phyloP scores from a whole-genome alignment of 2,113 vertebrate species.

The Syngnathus scovelli region DNA sequence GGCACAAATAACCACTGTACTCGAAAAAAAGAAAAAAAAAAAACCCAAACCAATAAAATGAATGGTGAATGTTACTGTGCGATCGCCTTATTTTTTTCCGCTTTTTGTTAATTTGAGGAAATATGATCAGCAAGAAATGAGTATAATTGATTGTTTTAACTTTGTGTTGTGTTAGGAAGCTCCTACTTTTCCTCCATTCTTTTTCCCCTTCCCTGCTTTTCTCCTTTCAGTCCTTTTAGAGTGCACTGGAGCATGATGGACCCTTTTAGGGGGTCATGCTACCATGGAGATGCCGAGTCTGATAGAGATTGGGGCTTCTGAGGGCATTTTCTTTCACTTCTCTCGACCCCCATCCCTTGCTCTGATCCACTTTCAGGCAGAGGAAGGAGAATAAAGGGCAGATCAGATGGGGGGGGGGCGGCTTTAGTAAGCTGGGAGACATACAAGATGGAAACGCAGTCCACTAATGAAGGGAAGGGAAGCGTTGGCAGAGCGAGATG shows the following conservation, averaged over 20 bases:
- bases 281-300: conserved; percentile 59
- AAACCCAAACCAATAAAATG: conserved; percentile 75
- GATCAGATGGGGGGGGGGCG: conserved; percentile 21
- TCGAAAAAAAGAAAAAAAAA: conserved; percentile 72
- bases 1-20: conserved; percentile 79
- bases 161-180: conserved; percentile 22
- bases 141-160: conserved; percentile 37
- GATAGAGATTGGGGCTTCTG: conserved; percentile 56
- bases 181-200: conserved; percentile 28
- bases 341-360: conserved; percentile 5
- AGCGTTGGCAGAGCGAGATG: conserved; percentile 52
- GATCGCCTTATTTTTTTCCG: conserved; percentile 4
- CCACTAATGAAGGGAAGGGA: conserved; percentile 50
- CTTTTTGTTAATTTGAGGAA: background rate
- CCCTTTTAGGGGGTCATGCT: conserved; percentile 59
- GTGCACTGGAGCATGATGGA: conserved; percentile 59
- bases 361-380: conserved; percentile 39
- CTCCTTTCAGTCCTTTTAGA: conserved; percentile 50
- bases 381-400: conserved; percentile 45
- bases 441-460: conserved; percentile 34
- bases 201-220: conserved; percentile 29
- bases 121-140: conserved; percentile 13
- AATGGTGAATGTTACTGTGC: conserved; percentile 61
- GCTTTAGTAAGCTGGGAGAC: conserved; percentile 27
- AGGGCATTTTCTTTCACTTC: conserved; percentile 52